Evolutionary conservation across 2,888 invertebrate genomes (phyloP), one percentile per base, ranked within the genome.

Genomic region (Altica lythri): DNA sequence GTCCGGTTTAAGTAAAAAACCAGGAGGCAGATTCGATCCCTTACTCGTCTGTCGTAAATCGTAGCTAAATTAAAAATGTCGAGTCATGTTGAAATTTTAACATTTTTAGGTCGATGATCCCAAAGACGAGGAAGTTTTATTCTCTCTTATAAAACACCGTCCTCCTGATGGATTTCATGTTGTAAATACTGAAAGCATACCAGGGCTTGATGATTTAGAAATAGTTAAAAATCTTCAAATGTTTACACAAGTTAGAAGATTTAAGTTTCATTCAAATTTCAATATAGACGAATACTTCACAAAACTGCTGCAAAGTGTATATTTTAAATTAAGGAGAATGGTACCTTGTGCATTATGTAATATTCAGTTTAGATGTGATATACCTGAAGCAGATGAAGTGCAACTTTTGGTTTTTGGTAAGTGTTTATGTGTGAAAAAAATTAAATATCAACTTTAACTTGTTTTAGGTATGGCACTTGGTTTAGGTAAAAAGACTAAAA

Each of bases 311-410:
- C 83, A 88, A 80, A 86, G 88, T 57, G 86, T 95, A 42, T 90
- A 88, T 70, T 95, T 95, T 78, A 96, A 95, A 77, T 79, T 96
- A 66, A 82, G 95, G 8, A 82, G 90, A 9, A 86, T 94, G 85
- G 86, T 88, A 57, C 95, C 95, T 0, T 92, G 92, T 74, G 90
- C 92, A 10, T 79, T 96, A 12, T 88, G 89, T 60, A 86, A 90
- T 72, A 78, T 95, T 19, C 81, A 85, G 66, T 92, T 95, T 75
- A 84, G 88, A 57, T 82, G 95, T 1, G 92, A 92, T 64, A 80
- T 95, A 61, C 92, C 95, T 0, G 95, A 95, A 75, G 88, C 90
- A 53, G 88, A 88, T 67, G 84, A 85, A 72, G 77, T 86, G 50
- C 85, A 85, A 62, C 70, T 83, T 17, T 78, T 78, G 53, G 77